These are phyloP conservation scores for Oncorhynchus masou DNA, from an alignment of 2,113 vertebrate species.

Conservation along the genomic window DNA sequence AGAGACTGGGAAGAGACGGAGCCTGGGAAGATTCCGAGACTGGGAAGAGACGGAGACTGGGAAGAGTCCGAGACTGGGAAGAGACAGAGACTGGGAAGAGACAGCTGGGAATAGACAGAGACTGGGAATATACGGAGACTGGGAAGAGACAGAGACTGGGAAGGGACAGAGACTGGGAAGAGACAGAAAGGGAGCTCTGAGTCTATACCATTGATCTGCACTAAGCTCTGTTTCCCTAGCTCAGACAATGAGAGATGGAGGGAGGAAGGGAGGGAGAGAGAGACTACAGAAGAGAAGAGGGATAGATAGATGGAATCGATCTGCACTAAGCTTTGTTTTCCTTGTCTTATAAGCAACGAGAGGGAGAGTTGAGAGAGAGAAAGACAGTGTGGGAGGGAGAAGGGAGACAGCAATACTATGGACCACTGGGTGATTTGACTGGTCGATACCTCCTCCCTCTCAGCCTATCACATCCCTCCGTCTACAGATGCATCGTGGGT, in stretches of 20 bases:
- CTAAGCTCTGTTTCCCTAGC: background rate
- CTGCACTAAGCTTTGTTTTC: background rate
- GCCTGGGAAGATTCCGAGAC: too few relatives aligned
- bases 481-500: slow-evolving; percentile 77
- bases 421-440: slow-evolving; percentile 50
- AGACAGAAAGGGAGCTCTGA: background rate
- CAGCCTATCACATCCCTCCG: slow-evolving; percentile 64
- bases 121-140: too few relatives aligned
- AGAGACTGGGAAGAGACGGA: background rate
- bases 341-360: background rate
- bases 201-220: too few relatives aligned
- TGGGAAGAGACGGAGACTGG: background rate
- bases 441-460: slow-evolving; percentile 65
- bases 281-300: background rate
- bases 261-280: background rate
- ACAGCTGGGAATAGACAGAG: too few relatives aligned
- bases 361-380: background rate
- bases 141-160: background rate
- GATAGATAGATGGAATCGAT: background rate
- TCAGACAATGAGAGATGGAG: background rate
- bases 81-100: too few relatives aligned
- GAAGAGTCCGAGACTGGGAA: background rate
- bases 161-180: background rate
- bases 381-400: background rate
- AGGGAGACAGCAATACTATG: slow-evolving; percentile 49